Conservation (phyloP, 1,140 invertebrate genomes). For the Drosophila biarmipes region DNA sequence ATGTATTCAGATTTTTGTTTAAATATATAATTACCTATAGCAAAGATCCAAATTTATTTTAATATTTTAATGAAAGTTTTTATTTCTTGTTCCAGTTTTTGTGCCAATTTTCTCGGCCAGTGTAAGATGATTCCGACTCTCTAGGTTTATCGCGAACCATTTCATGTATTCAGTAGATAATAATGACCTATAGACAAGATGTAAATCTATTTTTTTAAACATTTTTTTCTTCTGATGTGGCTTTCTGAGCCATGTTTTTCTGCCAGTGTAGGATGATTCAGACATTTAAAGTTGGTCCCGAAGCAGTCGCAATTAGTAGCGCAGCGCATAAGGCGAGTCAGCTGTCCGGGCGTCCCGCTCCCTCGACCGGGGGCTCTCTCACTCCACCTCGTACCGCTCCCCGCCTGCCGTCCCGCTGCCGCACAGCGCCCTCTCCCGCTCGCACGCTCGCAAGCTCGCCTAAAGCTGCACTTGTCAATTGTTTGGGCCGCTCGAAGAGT, state of each 20-base stretch:
- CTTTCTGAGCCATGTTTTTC: not conserved
- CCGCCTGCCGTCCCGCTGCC: not conserved
- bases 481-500: conserved; percentile 33
- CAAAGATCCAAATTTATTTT: too few species aligned
- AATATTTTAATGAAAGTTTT: too few species aligned
- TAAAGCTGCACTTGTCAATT: conserved; percentile 71
- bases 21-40: too few species aligned
- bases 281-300: not conserved
- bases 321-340: conserved; percentile 11
- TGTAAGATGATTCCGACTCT: too few species aligned
- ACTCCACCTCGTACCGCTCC: not conserved
- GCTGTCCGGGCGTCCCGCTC: conserved; percentile 6
- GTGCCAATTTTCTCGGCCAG: too few species aligned
- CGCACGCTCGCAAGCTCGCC: conserved; percentile 36
- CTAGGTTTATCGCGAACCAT: too few species aligned
- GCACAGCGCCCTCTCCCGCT: conserved; percentile 3
- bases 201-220: too few species aligned
- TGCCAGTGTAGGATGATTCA: conserved; percentile 27
- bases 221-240: too few species aligned
- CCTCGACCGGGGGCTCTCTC: conserved; percentile 1
- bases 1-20: too few species aligned
- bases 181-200: too few species aligned
- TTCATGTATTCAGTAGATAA: too few species aligned
- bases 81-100: too few species aligned
- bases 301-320: conserved; percentile 17